Percentiles rank a stretch among this genome's conserved stretches.
These are phyloP conservation scores for Centrocercus urophasianus DNA, from an alignment of 2,113 vertebrate species.

Conservation along the genomic window DNA sequence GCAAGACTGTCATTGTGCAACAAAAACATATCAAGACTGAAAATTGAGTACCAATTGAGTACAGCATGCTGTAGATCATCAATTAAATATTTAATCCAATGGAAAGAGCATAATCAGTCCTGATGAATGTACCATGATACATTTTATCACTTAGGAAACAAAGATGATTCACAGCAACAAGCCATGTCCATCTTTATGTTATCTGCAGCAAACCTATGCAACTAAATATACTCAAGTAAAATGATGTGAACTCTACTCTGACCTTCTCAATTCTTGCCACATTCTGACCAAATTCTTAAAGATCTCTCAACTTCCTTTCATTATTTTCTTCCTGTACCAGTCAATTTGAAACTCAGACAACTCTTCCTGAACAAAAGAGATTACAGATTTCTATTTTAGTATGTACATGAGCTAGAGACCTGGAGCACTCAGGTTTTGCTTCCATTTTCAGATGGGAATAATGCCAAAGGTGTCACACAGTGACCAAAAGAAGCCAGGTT, in stretches of 20 bases:
- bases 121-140: neutral
- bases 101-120: neutral
- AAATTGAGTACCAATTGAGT: neutral
- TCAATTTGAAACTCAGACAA: neutral
- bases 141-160: neutral
- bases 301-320: neutral
- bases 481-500: neutral
- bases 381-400: neutral
- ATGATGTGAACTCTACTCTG: neutral
- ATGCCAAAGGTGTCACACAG: neutral
- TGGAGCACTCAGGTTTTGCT: neutral
- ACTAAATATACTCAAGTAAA: neutral
- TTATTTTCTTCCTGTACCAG: neutral
- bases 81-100: neutral
- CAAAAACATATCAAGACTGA: neutral
- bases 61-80: neutral
- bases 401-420: rapidly evolving
- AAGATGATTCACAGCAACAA: neutral
- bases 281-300: neutral
- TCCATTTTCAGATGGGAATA: neutral
- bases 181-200: neutral
- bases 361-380: neutral
- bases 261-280: neutral
- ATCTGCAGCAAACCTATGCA: neutral
- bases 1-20: neutral